A percentile compares a stretch with the other conserved stretches of the same genome.
phyloP scores from a whole-genome alignment of 2,113 vertebrate species.

The Caranx ignobilis region DNA sequence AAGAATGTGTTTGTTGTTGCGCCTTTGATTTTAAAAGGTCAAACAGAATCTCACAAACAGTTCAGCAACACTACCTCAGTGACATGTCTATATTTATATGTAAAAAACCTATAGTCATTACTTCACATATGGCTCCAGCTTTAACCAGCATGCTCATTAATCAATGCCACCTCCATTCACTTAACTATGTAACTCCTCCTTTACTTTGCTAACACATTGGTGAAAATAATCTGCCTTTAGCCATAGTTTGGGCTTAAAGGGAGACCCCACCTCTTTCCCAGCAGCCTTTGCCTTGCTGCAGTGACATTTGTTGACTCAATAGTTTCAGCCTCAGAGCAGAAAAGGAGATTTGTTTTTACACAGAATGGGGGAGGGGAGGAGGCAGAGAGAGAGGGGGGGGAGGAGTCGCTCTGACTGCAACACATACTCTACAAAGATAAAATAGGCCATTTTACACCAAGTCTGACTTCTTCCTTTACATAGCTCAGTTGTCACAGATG shows the following conservation, averaged over 20 bases:
- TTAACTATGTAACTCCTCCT: constrained; percentile 49
- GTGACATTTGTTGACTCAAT: constrained; percentile 87
- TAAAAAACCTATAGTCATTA: background rate
- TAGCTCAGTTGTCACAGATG: constrained; percentile 1
- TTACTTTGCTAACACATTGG: constrained; percentile 79
- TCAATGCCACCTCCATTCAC: background rate
- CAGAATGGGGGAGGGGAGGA: constrained; percentile 78
- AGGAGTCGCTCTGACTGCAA: constrained; percentile 63
- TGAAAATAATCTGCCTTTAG: constrained; percentile 82
- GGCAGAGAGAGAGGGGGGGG: constrained; percentile 60
- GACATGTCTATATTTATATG: background rate
- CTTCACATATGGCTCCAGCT: background rate
- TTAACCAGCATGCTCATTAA: background rate
- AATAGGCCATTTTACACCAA: constrained; percentile 33
- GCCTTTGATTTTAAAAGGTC: constrained; percentile 10
- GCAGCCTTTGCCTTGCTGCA: constrained; percentile 69
- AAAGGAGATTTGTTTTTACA: constrained; percentile 86
- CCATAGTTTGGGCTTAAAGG: constrained; percentile 77
- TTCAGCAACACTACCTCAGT: background rate
- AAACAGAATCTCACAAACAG: background rate
- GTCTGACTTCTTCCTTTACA: constrained; percentile 25
- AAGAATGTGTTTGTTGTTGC: background rate
- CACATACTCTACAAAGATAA: constrained; percentile 56
- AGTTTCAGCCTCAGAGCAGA: constrained; percentile 82
- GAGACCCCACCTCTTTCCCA: constrained; percentile 77